phyloP scores from a whole-genome alignment of 2,888 invertebrate genomes.

The Drosophila mimica region DNA sequence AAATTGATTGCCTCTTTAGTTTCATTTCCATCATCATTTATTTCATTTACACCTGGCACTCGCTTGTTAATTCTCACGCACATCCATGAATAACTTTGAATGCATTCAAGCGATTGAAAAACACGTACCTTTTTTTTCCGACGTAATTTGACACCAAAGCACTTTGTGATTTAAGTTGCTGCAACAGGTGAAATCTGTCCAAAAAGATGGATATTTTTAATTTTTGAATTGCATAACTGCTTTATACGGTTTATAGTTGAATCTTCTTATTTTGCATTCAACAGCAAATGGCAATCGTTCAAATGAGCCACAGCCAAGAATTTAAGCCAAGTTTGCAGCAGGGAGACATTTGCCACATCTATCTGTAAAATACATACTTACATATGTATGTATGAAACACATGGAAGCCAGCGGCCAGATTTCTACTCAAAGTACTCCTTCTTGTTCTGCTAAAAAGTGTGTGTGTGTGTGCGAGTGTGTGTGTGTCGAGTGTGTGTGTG shows the following conservation, averaged over 20 bases:
- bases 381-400: conserved; percentile 47
- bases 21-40: neutral
- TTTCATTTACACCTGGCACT: conserved; percentile 3
- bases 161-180: neutral
- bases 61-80: neutral
- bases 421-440: neutral
- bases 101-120: neutral
- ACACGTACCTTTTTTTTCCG: neutral
- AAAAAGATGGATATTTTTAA: neutral
- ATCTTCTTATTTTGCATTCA: neutral
- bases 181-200: neutral
- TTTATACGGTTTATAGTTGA: neutral
- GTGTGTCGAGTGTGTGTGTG: neutral
- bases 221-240: neutral
- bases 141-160: neutral
- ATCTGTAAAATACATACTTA: conserved; percentile 39
- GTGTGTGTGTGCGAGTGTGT: too few species aligned
- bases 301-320: conserved; percentile 1
- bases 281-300: neutral
- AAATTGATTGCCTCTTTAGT: neutral
- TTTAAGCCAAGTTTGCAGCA: conserved; percentile 13
- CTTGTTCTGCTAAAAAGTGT: neutral
- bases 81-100: neutral
- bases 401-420: conserved; percentile 49
- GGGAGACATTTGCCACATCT: conserved; percentile 4